Base-by-base conservation (phyloP, 2,888 invertebrate species). In the Drosophila heteroneura region DNA sequence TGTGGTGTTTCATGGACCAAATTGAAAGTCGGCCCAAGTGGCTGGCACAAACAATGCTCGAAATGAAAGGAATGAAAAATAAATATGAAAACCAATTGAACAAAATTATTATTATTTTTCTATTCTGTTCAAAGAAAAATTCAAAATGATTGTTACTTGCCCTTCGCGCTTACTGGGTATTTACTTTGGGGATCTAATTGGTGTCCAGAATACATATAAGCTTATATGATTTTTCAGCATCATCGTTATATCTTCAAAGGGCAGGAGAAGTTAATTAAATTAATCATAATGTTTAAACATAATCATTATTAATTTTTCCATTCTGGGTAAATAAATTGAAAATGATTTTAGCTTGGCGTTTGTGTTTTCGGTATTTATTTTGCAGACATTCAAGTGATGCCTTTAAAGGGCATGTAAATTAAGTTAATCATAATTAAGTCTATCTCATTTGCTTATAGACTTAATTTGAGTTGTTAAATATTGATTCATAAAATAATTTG, bases 31-130 rank as follows among this genome's bases (percentile, higher is more conserved):
- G 33, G 59, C 65, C 54, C 61, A 78, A 78, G 58, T 77, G 78
- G 44, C 59, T 32, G 19, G 10, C 16, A 60, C 63, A 51, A 37
- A 47, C 19, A 41, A 33, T 37, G 26, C 2, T 47, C 47, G 51
- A 49, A 52, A 64, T 39, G 57, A 41, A 52, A 33, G 32, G 35
- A 77, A 70, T 33, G 58, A 30, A 54, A 37, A 41, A 39, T 26
- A 69, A 73, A 72, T 79, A 81, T 77, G 72, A 71, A 84, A 79
- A 74, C 71, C 80, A 89, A 89, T 84, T 79, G 76, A 84, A 57
- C 28, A 87, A 67, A 72, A 82, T 76, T 75, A 47, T 83, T 84
- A 89, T 74, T 82, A 67, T 52, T 64, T 79, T 63, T 47, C 33
- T 37, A 56, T 49, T n/a, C 28, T 70, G 7, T 26, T 16, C 26